These are phyloP conservation scores for Uria aalge DNA, from an alignment of 2,113 vertebrate genomes.

Conservation along the genomic window DNA sequence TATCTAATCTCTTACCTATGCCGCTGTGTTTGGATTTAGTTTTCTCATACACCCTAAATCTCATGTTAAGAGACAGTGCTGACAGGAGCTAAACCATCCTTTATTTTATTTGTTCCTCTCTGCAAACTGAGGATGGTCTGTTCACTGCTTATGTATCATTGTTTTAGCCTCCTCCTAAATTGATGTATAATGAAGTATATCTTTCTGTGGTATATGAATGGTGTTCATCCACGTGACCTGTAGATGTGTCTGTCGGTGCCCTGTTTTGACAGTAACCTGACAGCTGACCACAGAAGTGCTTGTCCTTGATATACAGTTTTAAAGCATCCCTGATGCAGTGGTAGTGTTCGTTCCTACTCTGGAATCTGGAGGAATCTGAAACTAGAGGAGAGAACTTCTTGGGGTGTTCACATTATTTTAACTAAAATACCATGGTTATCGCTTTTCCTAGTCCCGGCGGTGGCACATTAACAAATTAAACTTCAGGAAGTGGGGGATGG, in stretches of 20 bases:
- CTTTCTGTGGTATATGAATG: not conserved
- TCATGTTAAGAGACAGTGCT: not conserved
- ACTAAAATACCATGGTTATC: not conserved
- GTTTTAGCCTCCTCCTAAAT: not conserved
- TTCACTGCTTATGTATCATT: accelerated
- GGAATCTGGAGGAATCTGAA: not conserved
- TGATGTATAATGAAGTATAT: not conserved
- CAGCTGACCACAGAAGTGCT: not conserved
- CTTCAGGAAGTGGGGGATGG: not conserved
- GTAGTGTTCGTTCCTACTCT: not conserved
- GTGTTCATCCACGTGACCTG: not conserved
- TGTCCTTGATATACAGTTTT: not conserved
- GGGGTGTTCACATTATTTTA: not conserved
- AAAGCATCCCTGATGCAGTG: not conserved
- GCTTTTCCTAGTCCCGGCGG: not conserved
- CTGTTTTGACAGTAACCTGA: not conserved
- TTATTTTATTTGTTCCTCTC: not conserved
- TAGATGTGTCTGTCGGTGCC: not conserved
- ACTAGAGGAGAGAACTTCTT: not conserved
- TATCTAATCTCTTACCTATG: not conserved
- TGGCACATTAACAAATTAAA: not conserved
- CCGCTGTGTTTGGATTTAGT: not conserved
- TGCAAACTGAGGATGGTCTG: not conserved
- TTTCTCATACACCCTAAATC: not conserved
- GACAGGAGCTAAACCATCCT: not conserved